Percentiles rank a stretch among this genome's conserved stretches.
phyloP scores from a whole-genome alignment of 2,888 invertebrate genomes.

The Eilema depressum region DNA sequence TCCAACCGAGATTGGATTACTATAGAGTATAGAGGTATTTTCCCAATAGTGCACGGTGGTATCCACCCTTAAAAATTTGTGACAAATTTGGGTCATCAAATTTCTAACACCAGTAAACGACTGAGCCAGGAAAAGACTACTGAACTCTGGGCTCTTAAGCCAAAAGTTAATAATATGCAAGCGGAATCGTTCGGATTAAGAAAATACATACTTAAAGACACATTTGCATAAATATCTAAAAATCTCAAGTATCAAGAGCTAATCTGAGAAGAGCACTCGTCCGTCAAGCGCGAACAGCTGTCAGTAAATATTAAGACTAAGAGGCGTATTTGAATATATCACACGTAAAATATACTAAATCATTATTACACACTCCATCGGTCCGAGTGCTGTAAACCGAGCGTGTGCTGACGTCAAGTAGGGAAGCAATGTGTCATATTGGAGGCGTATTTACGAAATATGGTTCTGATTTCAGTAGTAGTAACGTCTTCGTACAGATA shows the following conservation, averaged over 20 bases:
- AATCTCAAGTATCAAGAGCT: not conserved
- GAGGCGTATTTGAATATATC: conserved; percentile 2
- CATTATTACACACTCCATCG: conserved; percentile 50
- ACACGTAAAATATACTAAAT: conserved; percentile 39
- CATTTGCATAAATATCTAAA: too few species aligned
- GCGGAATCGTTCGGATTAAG: too few species aligned
- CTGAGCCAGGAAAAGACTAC: too few species aligned
- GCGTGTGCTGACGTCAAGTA: conserved; percentile 34
- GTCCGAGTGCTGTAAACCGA: conserved; percentile 41
- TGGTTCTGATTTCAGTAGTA: not conserved
- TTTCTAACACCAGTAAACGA: too few species aligned
- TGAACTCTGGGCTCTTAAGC: too few species aligned
- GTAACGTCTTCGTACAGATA: not conserved
- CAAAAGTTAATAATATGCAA: too few species aligned
- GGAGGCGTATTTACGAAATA: conserved; percentile 25
- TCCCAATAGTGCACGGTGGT: too few species aligned
- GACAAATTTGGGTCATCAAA: too few species aligned
- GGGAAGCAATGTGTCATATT: conserved; percentile 40
- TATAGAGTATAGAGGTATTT: too few species aligned
- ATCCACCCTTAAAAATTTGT: too few species aligned
- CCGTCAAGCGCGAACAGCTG: conserved; percentile 13
- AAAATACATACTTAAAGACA: too few species aligned
- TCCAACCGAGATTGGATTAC: too few species aligned
- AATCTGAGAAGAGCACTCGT: not conserved
- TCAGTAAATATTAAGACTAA: conserved; percentile 10